Base-by-base conservation (phyloP, 2,113 vertebrate species). In the Rhineura floridana region DNA sequence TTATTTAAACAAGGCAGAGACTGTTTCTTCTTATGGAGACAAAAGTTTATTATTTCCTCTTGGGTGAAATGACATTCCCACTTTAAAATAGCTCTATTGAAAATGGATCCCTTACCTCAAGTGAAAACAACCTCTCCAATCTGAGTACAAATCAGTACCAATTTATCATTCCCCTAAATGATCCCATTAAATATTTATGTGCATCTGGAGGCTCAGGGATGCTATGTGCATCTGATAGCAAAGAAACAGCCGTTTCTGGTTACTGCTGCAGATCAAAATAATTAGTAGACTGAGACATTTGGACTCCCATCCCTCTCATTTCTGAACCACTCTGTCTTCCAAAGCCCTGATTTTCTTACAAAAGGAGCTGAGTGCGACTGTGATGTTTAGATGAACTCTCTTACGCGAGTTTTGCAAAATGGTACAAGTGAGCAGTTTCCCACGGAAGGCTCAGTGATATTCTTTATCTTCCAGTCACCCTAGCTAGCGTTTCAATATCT, bases 1-100 rank as follows among this genome's bases (percentile, higher is more conserved):
- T 19, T 59, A 59, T 59, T 79, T 70, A 67, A 2, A 67, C 9
- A 88, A 50, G 55, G 28, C 25, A 46, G 63, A 89, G 44, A 42
- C 75, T 88, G 70, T 81, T 90, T 90, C 80, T 87, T 91, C 84
- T 94, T 91, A 89, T 83, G 82, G 89, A 94, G 92, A 95, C 93
- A 94, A 94, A 95, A 94, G 91, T 86, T 86, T 94, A 94, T 94
- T 92, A 93, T 94, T 94, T 94, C 91, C 92, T 95, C 84, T 81
- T 3, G 0, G 91, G 92, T 4, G 75, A 92, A 95, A 91, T 65
- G 94, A 83, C 76, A 87, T 81, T 91, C 90, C 87, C 92, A 94
- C 93, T 30, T 94, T 93, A 94, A 95, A 96, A 94, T 90, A 91
- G 84, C 86, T 82, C 77, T 89, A 52, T 88, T 90, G 90, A 72